Evolutionary conservation across 2,797 vertebrate genomes (phyloP).

Genomic region (Centropyge bicolor): DNA sequence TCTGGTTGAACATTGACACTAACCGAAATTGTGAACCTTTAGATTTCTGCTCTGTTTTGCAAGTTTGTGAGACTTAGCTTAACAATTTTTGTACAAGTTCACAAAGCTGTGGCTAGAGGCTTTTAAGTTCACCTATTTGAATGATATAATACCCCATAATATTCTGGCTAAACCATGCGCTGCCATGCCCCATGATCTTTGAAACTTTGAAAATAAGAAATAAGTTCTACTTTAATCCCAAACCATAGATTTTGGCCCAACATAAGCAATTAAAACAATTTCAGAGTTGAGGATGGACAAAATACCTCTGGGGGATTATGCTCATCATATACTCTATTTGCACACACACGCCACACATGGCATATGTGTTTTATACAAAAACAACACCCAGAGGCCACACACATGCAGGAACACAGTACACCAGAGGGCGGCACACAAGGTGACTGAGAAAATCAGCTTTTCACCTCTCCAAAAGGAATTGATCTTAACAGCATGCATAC

Average conservation of each 20-base stretch:
- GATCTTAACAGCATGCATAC: slow-evolving; percentile 74
- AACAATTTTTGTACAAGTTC: too few relatives aligned
- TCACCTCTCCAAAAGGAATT: slow-evolving; percentile 72
- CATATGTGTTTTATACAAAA: slow-evolving; percentile 9
- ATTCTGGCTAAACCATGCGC: too few relatives aligned
- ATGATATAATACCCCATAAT: too few relatives aligned
- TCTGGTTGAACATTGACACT: too few relatives aligned
- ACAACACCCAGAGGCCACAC: not conserved
- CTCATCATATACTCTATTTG: not conserved
- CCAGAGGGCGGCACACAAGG: slow-evolving; percentile 5
- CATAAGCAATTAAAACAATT: not conserved
- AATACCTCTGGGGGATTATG: not conserved
- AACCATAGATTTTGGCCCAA: not conserved
- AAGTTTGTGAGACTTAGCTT: too few relatives aligned
- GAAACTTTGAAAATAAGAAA: not conserved
- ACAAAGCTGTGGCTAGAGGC: too few relatives aligned
- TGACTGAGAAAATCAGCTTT: slow-evolving; percentile 50
- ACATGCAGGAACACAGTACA: slow-evolving; percentile 8
- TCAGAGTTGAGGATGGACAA: not conserved
- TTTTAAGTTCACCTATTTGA: too few relatives aligned
- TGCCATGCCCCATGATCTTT: too few relatives aligned
- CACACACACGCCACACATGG: slow-evolving; percentile 22
- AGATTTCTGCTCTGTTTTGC: too few relatives aligned
- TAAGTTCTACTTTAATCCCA: not conserved
- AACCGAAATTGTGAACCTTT: too few relatives aligned